Base-by-base conservation (phyloP, 2,113 vertebrate species). In the Gavia stellata region DNA sequence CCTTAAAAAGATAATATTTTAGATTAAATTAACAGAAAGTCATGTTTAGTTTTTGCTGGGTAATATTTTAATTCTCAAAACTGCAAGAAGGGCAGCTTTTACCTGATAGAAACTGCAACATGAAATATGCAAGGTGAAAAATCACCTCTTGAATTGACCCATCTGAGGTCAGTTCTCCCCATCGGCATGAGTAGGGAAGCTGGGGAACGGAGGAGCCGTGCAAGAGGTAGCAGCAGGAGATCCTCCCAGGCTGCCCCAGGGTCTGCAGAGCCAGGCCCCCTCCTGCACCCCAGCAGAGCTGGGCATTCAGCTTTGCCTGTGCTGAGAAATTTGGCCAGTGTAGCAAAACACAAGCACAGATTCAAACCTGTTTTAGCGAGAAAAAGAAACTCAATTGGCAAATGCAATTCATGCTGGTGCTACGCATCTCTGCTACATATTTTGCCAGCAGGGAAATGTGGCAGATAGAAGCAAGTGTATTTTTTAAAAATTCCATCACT, bases 361-460 rank as follows among this genome's bases (percentile, higher is more conserved):
- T 67, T 55, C 61, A 67, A 72, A 82, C 44, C 47, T 47, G 47
- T 17, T 79, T 74, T 11, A 87, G 26, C 0, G 31, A 75, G 70
- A 44, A 80, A 68, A 92, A 65, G 19, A 40, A 81, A 65, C 66
- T 90, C 66, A 40, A 5, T 1, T 90, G 72, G 70, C 71, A 94
- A 90, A 72, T 21, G 61, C 33, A 70, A 33, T 21, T 49, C 55
- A 12, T 44, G 47, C 74, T 72, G 82, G 81, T 2, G 2, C 16
- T 29, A 2, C 0, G 1, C 6, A 25, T 28, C 67, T 56, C 79
- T 88, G 45, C 40, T 23, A 1, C 0, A 1, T 36, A 10, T 93
- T 92, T 83, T 83, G 74, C 58, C 91, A 83, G 79, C 58, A 88
- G 81, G 91, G 44, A 70, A 70, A 84, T 19, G 45, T 56, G 59